Conservation (phyloP, 2,888 invertebrate species). For the Patella caerulea region DNA sequence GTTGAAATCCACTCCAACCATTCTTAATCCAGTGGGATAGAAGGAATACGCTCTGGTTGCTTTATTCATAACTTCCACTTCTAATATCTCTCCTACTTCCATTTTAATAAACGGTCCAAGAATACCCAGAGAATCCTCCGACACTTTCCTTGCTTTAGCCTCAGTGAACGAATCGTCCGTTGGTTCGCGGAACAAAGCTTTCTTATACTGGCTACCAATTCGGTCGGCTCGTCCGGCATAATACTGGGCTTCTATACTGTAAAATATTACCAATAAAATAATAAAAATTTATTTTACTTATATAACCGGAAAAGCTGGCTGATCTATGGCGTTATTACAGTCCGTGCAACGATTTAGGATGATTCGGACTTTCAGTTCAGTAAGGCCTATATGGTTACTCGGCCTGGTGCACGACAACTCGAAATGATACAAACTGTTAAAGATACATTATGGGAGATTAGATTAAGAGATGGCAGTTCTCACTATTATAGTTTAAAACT, state of each 20-base stretch:
- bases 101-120: constrained; percentile 39
- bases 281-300: not conserved
- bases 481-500: no score
- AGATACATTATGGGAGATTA: no score
- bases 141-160: constrained; percentile 3
- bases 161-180: constrained; percentile 24
- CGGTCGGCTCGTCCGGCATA: constrained; percentile 26
- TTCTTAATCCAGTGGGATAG: constrained; percentile 42
- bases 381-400: no score
- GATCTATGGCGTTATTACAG: not conserved
- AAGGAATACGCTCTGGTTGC: constrained; percentile 47
- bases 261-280: not conserved
- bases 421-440: no score
- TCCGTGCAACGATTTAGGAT: no score
- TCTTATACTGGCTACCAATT: constrained; percentile 44
- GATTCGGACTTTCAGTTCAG: no score
- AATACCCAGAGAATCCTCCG: constrained; percentile 36
- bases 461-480: no score
- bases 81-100: constrained; percentile 41
- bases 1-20: not conserved
- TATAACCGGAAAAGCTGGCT: not conserved
- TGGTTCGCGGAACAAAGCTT: constrained; percentile 35
- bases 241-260: constrained; percentile 35
- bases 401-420: no score
- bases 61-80: constrained; percentile 44